These are phyloP conservation scores for Trypoxylus dichotomus DNA, from an alignment of 1,140 invertebrate genomes.

Conservation along the genomic window DNA sequence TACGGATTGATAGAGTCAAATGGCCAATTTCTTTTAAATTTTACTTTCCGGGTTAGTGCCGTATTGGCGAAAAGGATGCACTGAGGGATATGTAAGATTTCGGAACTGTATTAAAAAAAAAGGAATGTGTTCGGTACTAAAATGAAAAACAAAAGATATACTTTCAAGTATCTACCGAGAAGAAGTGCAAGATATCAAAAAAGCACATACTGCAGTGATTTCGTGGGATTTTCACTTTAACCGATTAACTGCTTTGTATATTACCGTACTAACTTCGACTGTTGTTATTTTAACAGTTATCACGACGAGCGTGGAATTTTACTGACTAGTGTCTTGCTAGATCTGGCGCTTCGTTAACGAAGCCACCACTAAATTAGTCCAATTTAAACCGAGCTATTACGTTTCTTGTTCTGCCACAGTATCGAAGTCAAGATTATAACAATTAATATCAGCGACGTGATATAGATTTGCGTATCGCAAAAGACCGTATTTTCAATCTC, in stretches of 20 bases:
- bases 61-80: slow-evolving; percentile 48
- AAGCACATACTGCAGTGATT: background rate
- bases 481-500: background rate
- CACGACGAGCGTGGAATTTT: background rate
- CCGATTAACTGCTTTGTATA: background rate
- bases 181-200: background rate
- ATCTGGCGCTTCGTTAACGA: slow-evolving; percentile 2
- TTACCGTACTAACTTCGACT: background rate
- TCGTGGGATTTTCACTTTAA: background rate
- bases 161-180: slow-evolving; percentile 16
- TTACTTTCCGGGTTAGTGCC: slow-evolving; percentile 34
- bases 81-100: background rate
- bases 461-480: background rate
- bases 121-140: background rate
- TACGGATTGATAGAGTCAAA: background rate
- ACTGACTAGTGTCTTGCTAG: slow-evolving; percentile 1
- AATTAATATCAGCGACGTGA: background rate
- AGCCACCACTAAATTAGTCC: slow-evolving; percentile 14
- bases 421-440: background rate
- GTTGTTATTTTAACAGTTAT: background rate
- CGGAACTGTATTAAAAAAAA: background rate
- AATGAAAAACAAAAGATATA: background rate
- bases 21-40: slow-evolving; percentile 12
- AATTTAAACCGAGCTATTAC: background rate
- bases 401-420: background rate